A percentile compares a stretch with the other conserved stretches of the same genome.
Evolutionary conservation across 2,113 vertebrate species (phyloP).

Genomic region (Propithecus coquereli): DNA sequence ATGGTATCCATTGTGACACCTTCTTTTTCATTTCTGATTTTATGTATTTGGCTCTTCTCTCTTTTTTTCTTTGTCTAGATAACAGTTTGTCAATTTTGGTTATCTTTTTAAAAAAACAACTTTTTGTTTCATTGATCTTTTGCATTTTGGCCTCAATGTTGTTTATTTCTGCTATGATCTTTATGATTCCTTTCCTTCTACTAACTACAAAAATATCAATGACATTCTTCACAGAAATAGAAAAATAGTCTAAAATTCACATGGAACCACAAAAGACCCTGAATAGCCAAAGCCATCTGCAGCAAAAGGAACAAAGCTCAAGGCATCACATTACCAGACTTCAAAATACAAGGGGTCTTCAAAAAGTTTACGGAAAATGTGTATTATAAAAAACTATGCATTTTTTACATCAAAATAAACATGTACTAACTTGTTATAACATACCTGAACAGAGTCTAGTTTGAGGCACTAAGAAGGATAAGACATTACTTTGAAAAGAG

Average conservation of each 20-base stretch:
- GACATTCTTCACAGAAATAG: background rate
- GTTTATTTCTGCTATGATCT: background rate
- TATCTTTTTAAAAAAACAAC: background rate
- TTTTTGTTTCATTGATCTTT: background rate
- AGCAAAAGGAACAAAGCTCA: background rate
- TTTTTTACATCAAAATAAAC: too few relatives aligned
- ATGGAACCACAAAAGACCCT: background rate
- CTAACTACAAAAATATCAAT: background rate
- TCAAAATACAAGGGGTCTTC: background rate
- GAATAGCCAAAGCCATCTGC: background rate
- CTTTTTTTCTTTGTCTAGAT: background rate
- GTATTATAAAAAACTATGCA: too few relatives aligned
- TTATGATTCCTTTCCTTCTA: background rate
- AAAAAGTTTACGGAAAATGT: too few relatives aligned
- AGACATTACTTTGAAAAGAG: too few relatives aligned
- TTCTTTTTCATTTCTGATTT: background rate
- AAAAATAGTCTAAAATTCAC: background rate
- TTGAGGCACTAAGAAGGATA: too few relatives aligned
- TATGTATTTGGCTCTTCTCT: background rate
- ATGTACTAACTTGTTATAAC: too few relatives aligned
- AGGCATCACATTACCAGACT: background rate
- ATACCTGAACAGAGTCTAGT: too few relatives aligned
- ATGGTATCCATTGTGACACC: background rate
- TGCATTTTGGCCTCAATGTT: background rate
- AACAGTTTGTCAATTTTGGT: background rate